phyloP scores from a whole-genome alignment of 2,888 invertebrate species.

The Oligia fasciuncula region DNA sequence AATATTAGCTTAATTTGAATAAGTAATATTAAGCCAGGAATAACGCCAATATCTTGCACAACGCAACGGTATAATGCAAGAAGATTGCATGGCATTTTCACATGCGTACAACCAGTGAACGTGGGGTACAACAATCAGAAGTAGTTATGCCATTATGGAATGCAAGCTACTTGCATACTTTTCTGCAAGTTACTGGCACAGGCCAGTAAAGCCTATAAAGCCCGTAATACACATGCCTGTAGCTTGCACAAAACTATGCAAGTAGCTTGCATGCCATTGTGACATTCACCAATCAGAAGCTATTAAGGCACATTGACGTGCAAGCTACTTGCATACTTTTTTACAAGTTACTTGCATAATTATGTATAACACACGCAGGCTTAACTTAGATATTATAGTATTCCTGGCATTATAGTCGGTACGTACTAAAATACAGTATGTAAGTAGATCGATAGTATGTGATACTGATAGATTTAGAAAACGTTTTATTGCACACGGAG shows the following conservation, averaged over 20 bases:
- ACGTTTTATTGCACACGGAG: neutral
- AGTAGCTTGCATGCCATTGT: no score
- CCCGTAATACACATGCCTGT: no score
- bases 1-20: neutral
- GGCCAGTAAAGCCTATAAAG: no score
- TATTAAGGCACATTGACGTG: neutral
- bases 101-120: neutral
- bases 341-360: neutral
- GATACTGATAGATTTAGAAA: conserved; percentile 4
- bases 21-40: neutral
- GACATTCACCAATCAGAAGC: neutral
- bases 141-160: neutral
- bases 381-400: no score
- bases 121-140: neutral
- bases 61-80: neutral
- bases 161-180: no score
- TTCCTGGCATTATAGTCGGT: neutral
- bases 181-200: no score
- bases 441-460: neutral
- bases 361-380: no score
- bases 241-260: no score
- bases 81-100: neutral
- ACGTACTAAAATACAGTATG: neutral
- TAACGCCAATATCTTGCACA: conserved; percentile 1
- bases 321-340: neutral